A percentile compares a stretch with the other conserved stretches of the same genome.
Evolutionary conservation across 2,113 vertebrate genomes (phyloP).

Genomic region (Hippolais icterina): DNA sequence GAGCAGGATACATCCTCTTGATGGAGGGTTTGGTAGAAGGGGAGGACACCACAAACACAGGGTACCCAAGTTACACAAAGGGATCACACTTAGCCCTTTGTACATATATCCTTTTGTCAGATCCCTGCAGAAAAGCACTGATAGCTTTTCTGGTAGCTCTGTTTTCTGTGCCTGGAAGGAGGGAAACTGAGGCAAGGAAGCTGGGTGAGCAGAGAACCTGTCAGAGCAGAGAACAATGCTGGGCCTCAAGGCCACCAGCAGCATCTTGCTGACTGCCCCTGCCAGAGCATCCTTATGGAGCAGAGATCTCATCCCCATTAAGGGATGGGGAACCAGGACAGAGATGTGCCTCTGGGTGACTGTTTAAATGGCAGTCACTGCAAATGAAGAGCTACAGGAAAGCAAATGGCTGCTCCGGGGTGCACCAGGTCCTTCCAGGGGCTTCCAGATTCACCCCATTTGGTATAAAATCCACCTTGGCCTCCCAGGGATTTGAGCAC

Average conservation of each 20-base stretch:
- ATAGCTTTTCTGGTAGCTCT: not conserved
- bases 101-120: accelerated
- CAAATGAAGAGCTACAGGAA: not conserved
- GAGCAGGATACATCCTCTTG: not conserved
- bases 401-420: not conserved
- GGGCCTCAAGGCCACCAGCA: not conserved
- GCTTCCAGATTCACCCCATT: not conserved
- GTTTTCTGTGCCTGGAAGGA: not conserved
- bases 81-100: accelerated
- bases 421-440: not conserved
- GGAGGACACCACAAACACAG: not conserved
- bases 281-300: not conserved
- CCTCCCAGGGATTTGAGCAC: not conserved
- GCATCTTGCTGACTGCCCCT: not conserved
- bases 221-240: not conserved
- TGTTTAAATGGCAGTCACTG: not conserved
- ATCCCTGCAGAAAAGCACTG: not conserved
- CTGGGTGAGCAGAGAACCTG: not conserved
- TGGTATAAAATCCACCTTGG: not conserved
- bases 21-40: not conserved
- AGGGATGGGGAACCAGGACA: not conserved
- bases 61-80: accelerated
- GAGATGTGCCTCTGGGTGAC: accelerated
- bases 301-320: not conserved
- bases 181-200: not conserved